Conservation (phyloP, 2,888 invertebrate genomes). For the Mystacides longicornis region DNA sequence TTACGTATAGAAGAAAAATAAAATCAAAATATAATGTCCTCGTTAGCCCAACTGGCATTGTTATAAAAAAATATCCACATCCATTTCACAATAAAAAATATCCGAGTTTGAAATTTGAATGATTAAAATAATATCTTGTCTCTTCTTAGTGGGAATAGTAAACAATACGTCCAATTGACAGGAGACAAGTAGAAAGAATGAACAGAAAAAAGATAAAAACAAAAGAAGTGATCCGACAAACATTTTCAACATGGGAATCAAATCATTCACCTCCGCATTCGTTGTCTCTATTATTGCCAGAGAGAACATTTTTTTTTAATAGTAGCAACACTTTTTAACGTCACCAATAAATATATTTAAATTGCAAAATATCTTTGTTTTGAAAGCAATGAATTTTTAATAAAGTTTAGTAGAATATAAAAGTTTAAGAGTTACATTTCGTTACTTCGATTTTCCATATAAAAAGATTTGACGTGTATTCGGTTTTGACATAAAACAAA, state of each 20-base stretch:
- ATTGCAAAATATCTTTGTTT: neutral
- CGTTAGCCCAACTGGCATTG: too few species aligned
- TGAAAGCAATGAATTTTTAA: neutral
- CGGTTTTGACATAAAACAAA: too few species aligned
- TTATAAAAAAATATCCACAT: too few species aligned
- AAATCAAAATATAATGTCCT: too few species aligned
- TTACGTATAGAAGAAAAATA: too few species aligned
- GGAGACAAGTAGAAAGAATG: neutral
- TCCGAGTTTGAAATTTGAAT: too few species aligned
- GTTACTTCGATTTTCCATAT: neutral
- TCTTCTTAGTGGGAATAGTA: neutral
- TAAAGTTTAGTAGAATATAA: neutral
- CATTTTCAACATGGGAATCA: constrained; percentile 3
- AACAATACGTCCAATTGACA: neutral
- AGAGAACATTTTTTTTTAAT: too few species aligned
- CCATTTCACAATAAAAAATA: too few species aligned
- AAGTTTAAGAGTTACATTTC: neutral
- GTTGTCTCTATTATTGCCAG: neutral
- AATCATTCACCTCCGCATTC: neutral
- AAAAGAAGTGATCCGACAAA: constrained; percentile 1
- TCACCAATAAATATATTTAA: neutral
- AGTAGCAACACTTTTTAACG: too few species aligned
- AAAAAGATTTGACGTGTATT: too few species aligned
- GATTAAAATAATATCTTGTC: neutral
- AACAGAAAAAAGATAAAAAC: neutral